These are phyloP conservation scores for Arrhamphus sclerolepis DNA, from an alignment of 2,797 vertebrate species.

Conservation along the genomic window DNA sequence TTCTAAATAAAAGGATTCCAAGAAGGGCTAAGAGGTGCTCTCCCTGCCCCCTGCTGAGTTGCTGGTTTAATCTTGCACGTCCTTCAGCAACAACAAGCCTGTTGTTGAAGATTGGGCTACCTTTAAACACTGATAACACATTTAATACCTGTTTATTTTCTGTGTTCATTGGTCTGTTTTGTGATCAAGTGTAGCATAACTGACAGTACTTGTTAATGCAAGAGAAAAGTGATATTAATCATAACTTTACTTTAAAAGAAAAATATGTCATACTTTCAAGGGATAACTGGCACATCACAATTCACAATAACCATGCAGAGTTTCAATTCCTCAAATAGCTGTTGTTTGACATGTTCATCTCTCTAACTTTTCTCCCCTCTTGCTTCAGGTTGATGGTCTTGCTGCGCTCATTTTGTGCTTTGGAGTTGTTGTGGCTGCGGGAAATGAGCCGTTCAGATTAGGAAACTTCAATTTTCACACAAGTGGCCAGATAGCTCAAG, in stretches of 20 bases:
- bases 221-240: no score
- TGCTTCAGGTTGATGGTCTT: conserved; percentile 86
- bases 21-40: conserved; percentile 24
- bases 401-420: conserved; percentile 86
- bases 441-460: conserved; percentile 90
- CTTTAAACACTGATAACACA: no score
- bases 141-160: no score
- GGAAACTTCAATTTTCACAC: conserved; percentile 83
- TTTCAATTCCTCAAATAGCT: neutral
- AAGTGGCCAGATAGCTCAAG: conserved; percentile 73
- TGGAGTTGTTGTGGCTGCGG: conserved; percentile 89
- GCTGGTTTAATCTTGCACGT: conserved; percentile 42
- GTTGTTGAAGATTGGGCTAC: conserved; percentile 2
- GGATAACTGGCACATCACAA: no score
- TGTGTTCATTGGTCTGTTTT: no score
- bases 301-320: no score
- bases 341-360: neutral
- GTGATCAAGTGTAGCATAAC: no score
- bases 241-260: no score
- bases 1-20: conserved; percentile 22
- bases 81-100: conserved; percentile 20
- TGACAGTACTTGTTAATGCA: no score
- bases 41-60: conserved; percentile 16
- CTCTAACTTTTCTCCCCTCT: conserved; percentile 11
- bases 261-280: no score